phyloP scores from a whole-genome alignment of 2,888 invertebrate species.

The Caenorhabditis sp. region DNA sequence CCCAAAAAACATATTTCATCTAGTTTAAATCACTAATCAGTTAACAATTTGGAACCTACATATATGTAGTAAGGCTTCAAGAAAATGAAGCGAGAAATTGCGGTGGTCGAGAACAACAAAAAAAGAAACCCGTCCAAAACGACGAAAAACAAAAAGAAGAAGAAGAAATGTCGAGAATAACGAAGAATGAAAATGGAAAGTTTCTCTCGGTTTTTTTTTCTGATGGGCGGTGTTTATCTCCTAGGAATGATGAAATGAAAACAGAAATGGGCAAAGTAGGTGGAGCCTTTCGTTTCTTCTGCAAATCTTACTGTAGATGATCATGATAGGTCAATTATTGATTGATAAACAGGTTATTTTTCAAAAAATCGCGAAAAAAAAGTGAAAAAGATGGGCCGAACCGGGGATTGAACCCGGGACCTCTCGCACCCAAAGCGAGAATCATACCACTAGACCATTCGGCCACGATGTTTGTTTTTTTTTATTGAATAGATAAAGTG shows the following conservation, averaged over 20 bases:
- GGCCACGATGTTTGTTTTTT: too few relatives aligned
- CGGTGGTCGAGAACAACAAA: background rate
- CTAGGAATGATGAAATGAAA: background rate
- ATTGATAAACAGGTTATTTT: background rate
- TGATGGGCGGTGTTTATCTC: background rate
- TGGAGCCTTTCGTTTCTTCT: background rate
- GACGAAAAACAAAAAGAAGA: background rate
- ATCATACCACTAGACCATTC: constrained; percentile 56
- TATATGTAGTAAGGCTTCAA: too few relatives aligned
- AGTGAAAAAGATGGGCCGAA: constrained; percentile 24
- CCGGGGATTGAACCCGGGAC: constrained; percentile 69
- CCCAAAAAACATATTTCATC: too few relatives aligned
- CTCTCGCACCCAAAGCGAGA: constrained; percentile 71
- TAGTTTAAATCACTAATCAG: too few relatives aligned
- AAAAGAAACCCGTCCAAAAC: background rate
- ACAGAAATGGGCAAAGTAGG: background rate
- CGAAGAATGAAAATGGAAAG: background rate
- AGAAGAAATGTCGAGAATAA: background rate
- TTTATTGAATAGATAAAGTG: too few relatives aligned
- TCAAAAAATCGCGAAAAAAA: background rate
- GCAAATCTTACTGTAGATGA: background rate
- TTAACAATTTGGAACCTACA: too few relatives aligned
- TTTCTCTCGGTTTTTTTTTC: background rate
- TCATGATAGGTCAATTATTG: background rate
- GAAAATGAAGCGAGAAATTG: background rate